phyloP scores from a whole-genome alignment of 2,888 invertebrate species.

The Crematogaster levior region DNA sequence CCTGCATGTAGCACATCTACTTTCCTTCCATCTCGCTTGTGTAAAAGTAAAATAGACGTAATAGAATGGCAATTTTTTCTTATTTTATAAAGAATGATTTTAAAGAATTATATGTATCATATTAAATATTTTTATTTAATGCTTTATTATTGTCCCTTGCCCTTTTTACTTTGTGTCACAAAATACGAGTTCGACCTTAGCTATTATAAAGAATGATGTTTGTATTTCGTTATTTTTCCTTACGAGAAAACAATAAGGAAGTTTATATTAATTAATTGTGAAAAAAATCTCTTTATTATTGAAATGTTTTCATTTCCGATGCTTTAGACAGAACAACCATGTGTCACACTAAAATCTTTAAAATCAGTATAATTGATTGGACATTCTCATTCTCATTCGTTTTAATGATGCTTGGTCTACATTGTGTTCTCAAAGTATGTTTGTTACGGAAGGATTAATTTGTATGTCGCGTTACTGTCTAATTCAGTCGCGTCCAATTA shows the following conservation, averaged over 20 bases:
- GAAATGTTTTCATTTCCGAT: constrained; percentile 3
- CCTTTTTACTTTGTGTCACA: too few species aligned
- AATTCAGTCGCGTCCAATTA: constrained; percentile 47
- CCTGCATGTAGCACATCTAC: not conserved
- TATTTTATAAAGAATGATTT: too few species aligned
- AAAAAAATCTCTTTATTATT: constrained; percentile 7
- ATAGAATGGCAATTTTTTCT: not conserved
- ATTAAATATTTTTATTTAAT: too few species aligned
- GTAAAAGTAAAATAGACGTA: constrained; percentile 3
- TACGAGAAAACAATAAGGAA: not conserved
- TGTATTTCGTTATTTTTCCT: not conserved
- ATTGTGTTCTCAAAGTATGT: constrained; percentile 27
- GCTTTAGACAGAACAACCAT: not conserved
- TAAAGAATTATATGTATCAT: too few species aligned
- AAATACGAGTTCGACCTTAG: too few species aligned
- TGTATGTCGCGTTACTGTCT: constrained; percentile 40
- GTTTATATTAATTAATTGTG: not conserved
- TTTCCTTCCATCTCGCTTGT: not conserved
- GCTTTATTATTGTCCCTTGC: too few species aligned
- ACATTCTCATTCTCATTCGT: constrained; percentile 5
- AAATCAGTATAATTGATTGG: constrained; percentile 14
- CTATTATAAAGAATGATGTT: not conserved
- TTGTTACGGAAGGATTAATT: constrained; percentile 50
- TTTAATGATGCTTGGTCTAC: constrained; percentile 36
- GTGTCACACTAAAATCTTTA: not conserved